These are phyloP conservation scores for Mastigias papua DNA, from an alignment of 30 jellyfish, hydroid and myxozoan species.

Conservation along the genomic window DNA sequence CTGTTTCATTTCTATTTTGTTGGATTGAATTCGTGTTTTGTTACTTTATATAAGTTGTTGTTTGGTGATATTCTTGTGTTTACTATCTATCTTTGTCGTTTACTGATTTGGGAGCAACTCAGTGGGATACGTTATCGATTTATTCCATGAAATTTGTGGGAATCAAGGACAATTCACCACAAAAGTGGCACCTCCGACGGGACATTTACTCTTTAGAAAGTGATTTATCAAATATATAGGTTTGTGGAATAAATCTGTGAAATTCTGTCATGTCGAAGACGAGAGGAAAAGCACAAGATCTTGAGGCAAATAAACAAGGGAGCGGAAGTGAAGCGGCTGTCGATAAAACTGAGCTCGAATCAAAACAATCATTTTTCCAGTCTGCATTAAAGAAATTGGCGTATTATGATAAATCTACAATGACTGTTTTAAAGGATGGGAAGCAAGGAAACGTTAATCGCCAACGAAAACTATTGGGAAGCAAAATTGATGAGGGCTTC, in stretches of 20 bases:
- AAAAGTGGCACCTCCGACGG: conserved; percentile 80
- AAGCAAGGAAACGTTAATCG: conserved; percentile 9
- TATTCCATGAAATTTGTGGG: neutral
- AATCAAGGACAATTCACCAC: neutral
- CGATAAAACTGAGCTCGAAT: conserved; percentile 1
- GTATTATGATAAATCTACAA: conserved; percentile 44
- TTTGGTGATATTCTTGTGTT: neutral
- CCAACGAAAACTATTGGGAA: conserved; percentile 42
- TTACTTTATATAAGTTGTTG: neutral
- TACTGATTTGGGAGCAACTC: neutral
- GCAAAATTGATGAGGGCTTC: conserved; percentile 33
- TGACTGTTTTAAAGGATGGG: neutral
- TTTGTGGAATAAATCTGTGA: conserved; percentile 32
- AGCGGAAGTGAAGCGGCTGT: neutral
- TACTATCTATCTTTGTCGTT: neutral
- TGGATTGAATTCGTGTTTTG: neutral
- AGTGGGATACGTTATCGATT: neutral
- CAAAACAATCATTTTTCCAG: too few relatives aligned
- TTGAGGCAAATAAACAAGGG: too few relatives aligned
- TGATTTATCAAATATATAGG: too few relatives aligned
- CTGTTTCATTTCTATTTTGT: neutral
- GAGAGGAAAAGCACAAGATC: conserved; percentile 64
- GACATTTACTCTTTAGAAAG: too few relatives aligned
- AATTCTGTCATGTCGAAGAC: conserved; percentile 44
- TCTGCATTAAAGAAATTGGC: conserved; percentile 38